Conservation (phyloP, 1,140 invertebrate genomes). For the Planococcus citri region DNA sequence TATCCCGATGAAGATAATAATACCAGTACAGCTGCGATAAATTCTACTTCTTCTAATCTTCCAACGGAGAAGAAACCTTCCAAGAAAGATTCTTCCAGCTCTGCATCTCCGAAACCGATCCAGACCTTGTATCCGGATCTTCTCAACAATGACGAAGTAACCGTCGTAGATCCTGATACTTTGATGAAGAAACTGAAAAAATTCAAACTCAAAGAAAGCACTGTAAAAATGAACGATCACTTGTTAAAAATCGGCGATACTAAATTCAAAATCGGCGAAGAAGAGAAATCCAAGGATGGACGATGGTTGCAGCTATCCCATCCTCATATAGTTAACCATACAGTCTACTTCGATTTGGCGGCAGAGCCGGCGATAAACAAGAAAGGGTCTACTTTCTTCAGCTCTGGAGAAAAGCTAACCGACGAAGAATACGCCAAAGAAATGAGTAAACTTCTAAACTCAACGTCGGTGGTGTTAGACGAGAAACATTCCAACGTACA, state of each 20-base stretch:
- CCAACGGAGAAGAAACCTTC: neutral
- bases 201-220: neutral
- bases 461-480: neutral
- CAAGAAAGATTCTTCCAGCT: neutral
- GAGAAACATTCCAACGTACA: neutral
- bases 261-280: neutral
- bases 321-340: neutral
- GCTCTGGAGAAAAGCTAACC: neutral
- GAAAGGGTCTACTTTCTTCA: neutral
- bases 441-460: neutral
- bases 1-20: slow-evolving; percentile 26
- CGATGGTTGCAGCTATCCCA: neutral
- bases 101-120: no score
- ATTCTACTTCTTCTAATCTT: no score
- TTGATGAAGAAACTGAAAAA: neutral
- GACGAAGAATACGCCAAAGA: neutral
- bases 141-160: neutral
- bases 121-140: no score
- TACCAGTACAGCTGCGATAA: no score
- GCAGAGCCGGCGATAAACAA: neutral
- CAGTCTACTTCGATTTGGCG: neutral
- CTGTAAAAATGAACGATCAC: neutral
- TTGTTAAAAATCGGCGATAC: neutral
- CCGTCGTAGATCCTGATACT: neutral
- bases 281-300: neutral